A percentile compares a stretch with the other conserved stretches of the same genome.
Evolutionary conservation across 2,888 invertebrate genomes (phyloP).

Genomic region (Dynastes grantii): DNA sequence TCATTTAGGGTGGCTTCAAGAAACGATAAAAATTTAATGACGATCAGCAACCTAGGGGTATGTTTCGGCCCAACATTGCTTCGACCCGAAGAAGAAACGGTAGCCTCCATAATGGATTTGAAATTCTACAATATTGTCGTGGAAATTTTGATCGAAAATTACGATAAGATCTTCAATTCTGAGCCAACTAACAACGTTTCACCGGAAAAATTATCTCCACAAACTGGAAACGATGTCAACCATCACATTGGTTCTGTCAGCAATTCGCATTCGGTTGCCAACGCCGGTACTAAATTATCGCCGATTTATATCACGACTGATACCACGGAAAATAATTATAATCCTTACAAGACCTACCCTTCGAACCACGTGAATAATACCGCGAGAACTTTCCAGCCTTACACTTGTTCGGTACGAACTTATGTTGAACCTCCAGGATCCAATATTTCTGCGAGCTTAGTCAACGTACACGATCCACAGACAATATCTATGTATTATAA

Average conservation of each 20-base stretch:
- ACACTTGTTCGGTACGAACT: slow-evolving; percentile 68
- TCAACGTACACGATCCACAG: slow-evolving; percentile 68
- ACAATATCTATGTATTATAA: slow-evolving; percentile 62
- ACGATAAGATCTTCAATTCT: slow-evolving; percentile 80
- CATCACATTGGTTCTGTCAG: slow-evolving; percentile 17
- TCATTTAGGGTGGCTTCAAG: slow-evolving; percentile 83
- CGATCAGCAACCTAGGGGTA: slow-evolving; percentile 96
- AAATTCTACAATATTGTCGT: slow-evolving; percentile 99
- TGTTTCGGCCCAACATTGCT: slow-evolving; percentile 98
- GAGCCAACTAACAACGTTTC: slow-evolving; percentile 64
- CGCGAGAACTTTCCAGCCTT: slow-evolving; percentile 49
- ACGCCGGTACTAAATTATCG: slow-evolving; percentile 24
- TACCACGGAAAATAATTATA: slow-evolving; percentile 48
- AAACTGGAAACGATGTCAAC: slow-evolving; percentile 52
- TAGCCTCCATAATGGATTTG: slow-evolving; percentile 98
- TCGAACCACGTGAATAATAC: slow-evolving; percentile 40
- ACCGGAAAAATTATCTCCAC: slow-evolving; percentile 57
- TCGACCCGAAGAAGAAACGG: slow-evolving; percentile 95
- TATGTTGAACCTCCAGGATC: slow-evolving; percentile 71
- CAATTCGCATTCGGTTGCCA: slow-evolving; percentile 21
- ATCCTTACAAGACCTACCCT: slow-evolving; percentile 43
- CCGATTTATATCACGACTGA: slow-evolving; percentile 45
- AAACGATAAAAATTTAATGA: slow-evolving; percentile 95
- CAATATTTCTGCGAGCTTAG: slow-evolving; percentile 68
- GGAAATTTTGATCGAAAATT: slow-evolving; percentile 94